Base-by-base conservation (phyloP, 2,113 vertebrate species). In the Atlantisia rogersi region DNA sequence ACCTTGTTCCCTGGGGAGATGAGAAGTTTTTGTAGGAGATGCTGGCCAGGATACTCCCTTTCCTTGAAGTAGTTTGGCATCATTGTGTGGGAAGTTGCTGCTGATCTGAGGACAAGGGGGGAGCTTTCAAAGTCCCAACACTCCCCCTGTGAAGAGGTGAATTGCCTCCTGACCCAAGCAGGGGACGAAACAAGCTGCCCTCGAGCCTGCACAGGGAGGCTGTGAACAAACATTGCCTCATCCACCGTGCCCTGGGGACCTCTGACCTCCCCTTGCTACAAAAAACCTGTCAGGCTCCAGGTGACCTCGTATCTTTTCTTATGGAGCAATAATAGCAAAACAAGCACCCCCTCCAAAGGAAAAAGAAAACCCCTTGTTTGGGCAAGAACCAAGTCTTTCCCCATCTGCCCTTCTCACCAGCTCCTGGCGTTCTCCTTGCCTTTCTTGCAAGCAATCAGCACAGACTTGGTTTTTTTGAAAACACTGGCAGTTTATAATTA, bases 401-500 rank as follows among this genome's bases (percentile, higher is more conserved):
- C 4, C 75, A 29, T 71, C 15, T 87, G 28, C 16, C 29, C 35
- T 0, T 0, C 76, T 74, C 11, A 0, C 39, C 3, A 25, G 46
- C 50, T 82, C 21, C 50, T 86, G 76, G 76, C 62, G 48, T 77
- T 77, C 42, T 88, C 29, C 11, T 26, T 0, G 1, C n/a, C 59
- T 87, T 53, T 48, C 81, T 58, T 5, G 3, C 1, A 4, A 77
- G 64, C 0, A 2, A 91, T 44, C 28, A 44, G 44, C 6, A 5
- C 77, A 60, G 85, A 37, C 70, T 75, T 85, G 84, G 79, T 28
- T 40, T 56, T 87, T 67, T 13, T 12, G 64, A 52, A 64, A 93
- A 82, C 65, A 37, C 35, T 90, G 42, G 37, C 2, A 5, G 84
- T 87, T 83, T 92, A 80, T 85, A 94, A 93, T 46, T 46, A 46